Evolutionary conservation across 2,113 vertebrate species (phyloP).

Genomic region (Hypanus sabinus): DNA sequence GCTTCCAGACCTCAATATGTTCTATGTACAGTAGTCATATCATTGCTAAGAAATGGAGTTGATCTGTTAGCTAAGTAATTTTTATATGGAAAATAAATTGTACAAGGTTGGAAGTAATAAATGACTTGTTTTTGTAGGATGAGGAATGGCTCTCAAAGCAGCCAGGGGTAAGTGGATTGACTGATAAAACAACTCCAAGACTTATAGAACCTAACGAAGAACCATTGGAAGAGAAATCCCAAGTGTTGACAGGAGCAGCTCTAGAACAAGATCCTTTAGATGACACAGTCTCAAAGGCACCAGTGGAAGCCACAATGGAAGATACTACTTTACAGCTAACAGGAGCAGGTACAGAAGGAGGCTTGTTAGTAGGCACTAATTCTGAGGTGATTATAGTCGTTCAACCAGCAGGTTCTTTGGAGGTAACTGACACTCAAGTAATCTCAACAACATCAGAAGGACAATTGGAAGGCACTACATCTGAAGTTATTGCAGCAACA

Average conservation of each 20-base stretch:
- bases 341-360: neutral
- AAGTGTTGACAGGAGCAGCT: too few species aligned
- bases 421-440: neutral
- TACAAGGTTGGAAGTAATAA: neutral
- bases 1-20: too few species aligned
- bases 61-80: neutral
- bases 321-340: too few species aligned
- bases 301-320: neutral
- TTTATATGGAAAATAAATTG: neutral
- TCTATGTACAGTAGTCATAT: neutral
- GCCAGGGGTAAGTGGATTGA: neutral
- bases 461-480: neutral
- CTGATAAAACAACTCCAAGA: neutral
- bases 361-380: too few species aligned
- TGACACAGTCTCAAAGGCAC: too few species aligned
- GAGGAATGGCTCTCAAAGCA: neutral
- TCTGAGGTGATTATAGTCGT: neutral
- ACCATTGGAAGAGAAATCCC: too few species aligned
- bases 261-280: too few species aligned
- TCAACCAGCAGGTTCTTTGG: too few species aligned
- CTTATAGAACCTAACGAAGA: too few species aligned
- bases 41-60: neutral
- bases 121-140: neutral
- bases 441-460: neutral
- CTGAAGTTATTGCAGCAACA: too few species aligned